Percentiles rank a stretch among this genome's conserved stretches.
These are phyloP conservation scores for Sapajus apella DNA, from an alignment of 2,113 vertebrate genomes.

Conservation along the genomic window DNA sequence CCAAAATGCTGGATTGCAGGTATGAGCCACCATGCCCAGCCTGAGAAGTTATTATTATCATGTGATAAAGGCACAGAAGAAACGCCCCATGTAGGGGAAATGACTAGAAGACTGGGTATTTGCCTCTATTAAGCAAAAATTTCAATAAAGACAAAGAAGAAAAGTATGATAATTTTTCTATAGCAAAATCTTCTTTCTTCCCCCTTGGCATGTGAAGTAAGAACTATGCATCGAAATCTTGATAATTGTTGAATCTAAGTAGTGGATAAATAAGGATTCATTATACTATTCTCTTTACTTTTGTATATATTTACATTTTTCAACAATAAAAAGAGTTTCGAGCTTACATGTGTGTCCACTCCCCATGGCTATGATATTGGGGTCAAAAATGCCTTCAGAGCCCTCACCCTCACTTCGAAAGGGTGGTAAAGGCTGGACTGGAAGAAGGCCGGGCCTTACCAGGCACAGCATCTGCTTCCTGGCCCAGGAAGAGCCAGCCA, in stretches of 20 bases:
- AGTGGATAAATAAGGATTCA: neutral
- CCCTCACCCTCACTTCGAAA: too few relatives aligned
- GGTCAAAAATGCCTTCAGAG: too few relatives aligned
- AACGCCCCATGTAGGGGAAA: neutral
- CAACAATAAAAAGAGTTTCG: neutral
- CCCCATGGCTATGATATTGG: neutral
- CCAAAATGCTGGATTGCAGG: too few relatives aligned
- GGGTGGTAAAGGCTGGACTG: neutral
- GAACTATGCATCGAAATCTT: neutral
- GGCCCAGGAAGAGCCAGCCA: neutral
- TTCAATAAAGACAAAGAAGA: neutral
- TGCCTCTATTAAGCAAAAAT: neutral
- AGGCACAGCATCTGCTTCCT: neutral
- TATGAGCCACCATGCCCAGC: too few relatives aligned
- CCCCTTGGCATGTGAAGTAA: too few relatives aligned
- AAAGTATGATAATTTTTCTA: neutral
- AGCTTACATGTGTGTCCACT: neutral
- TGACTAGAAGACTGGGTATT: neutral
- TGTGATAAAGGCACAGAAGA: neutral
- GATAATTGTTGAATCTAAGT: neutral
- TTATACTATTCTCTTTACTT: neutral
- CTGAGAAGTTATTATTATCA: neutral
- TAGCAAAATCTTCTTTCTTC: neutral
- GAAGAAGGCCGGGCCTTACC: neutral
- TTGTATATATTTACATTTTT: neutral